Evolutionary conservation across 2,888 invertebrate genomes (phyloP).

Genomic region (Barypeithes pellucidus): DNA sequence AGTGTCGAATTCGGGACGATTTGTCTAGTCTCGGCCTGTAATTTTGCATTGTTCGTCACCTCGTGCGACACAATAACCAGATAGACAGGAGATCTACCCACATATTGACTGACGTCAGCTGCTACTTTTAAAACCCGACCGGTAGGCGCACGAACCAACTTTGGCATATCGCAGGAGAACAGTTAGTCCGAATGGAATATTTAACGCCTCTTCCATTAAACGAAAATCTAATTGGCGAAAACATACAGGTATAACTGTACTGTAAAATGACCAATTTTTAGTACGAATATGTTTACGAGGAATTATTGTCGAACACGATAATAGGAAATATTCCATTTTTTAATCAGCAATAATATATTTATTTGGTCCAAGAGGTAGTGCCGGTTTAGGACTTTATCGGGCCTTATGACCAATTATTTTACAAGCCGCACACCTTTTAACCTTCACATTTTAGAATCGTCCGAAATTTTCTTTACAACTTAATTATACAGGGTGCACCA

Average conservation of each 20-base stretch:
- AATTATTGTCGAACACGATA: neutral
- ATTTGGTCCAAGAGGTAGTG: too few species aligned
- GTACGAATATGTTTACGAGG: neutral
- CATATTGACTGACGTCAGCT: conserved; percentile 41
- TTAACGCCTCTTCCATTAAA: conserved; percentile 44
- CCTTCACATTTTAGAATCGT: too few species aligned
- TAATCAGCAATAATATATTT: neutral
- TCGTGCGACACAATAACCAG: conserved; percentile 43
- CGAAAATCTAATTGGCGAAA: conserved; percentile 44
- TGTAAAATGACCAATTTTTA: conserved; percentile 7
- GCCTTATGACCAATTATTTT: too few species aligned
- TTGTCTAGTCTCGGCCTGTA: conserved; percentile 13
- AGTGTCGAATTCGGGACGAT: too few species aligned
- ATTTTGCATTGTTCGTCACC: conserved; percentile 31
- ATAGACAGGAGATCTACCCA: conserved; percentile 43
- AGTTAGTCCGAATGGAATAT: conserved; percentile 42
- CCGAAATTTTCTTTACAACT: too few species aligned
- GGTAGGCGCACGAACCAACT: conserved; percentile 48
- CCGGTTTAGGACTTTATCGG: too few species aligned
- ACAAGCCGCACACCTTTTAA: too few species aligned
- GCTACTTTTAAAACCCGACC: conserved; percentile 40
- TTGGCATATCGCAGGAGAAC: conserved; percentile 44
- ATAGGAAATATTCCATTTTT: conserved; percentile 5
- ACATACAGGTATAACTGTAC: conserved; percentile 30
- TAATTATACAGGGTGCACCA: too few species aligned